Evolutionary conservation across 2,113 vertebrate species (phyloP), one percentile per base, ranked within the genome.

Genomic region (Toxotes chatareus): DNA sequence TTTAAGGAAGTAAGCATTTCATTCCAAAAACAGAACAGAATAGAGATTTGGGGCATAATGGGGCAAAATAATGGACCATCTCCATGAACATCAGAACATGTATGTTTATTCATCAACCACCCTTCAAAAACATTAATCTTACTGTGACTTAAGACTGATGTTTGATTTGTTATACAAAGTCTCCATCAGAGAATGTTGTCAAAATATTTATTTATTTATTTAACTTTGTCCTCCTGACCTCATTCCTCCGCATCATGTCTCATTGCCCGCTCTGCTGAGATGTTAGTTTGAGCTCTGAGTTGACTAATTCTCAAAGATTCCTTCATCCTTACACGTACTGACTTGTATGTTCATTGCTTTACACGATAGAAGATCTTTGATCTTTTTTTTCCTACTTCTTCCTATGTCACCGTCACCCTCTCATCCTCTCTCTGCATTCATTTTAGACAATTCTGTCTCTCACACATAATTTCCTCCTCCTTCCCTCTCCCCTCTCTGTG

Each of bases 1-100:
- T 88, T 84, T 56, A 56, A 80, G 51, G 71, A 83, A 60, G 38
- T 60, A 69, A 63, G 62, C 62, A 67, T 63, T 83, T 65, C 23
- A 44, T 85, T 85, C 68, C n/a, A 74, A 56, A 42, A 83, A 80
- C 2, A 61, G 65, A 44, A 60, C 5, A 17, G 47, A 59, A 13
- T 1, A 19, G 32, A 77, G 60, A 53, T 51, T 23, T 23, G 3
- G 53, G 16, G 4, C 5, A 46, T 57, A 77, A 80, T 82, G 32
- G 55, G 7, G 11, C 40, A 57, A 65, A 78, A 84, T 71, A 62
- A 72, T 8, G 47, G 57, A 53, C 21, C 23, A 53, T 57, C 69
- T 51, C 17, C 4, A 4, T 9, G 6, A 9, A 68, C 16, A 46
- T 47, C 13, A 49, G 21, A 49, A 27, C 27, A 27, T 27, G 44